These are phyloP conservation scores for Cerastis leucographa DNA, from an alignment of 2,888 invertebrate genomes.

Conservation along the genomic window DNA sequence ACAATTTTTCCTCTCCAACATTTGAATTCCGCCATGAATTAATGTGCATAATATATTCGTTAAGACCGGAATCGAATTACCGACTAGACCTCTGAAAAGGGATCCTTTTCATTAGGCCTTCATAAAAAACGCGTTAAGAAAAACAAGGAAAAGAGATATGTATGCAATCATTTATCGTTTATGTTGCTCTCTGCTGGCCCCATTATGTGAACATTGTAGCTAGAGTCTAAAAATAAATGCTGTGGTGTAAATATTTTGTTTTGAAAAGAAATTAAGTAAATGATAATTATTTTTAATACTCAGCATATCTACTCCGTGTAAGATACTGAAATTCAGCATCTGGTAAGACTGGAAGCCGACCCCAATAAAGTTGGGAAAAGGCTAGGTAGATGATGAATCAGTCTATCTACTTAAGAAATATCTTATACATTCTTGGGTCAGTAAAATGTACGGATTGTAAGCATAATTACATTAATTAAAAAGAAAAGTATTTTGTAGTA, in stretches of 20 bases:
- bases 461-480: not conserved
- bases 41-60: conserved; percentile 40
- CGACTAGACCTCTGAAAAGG: conserved; percentile 30
- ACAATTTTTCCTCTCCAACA: not conserved
- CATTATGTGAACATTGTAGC: conserved; percentile 33
- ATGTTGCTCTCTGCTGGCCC: conserved; percentile 35
- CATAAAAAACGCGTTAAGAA: conserved; percentile 62
- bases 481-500: not conserved
- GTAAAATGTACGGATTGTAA: not conserved
- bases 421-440: not conserved
- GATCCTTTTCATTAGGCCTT: conserved; percentile 49
- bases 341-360: too few relatives aligned
- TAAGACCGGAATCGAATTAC: conserved; percentile 32
- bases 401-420: not conserved
- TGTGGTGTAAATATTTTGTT: conserved; percentile 20
- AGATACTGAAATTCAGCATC: too few relatives aligned
- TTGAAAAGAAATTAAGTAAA: not conserved
- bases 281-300: not conserved
- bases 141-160: conserved; percentile 60
- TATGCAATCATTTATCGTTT: conserved; percentile 57
- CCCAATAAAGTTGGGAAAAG: too few relatives aligned
- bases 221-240: conserved; percentile 28
- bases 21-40: conserved; percentile 16
- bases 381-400: too few relatives aligned
- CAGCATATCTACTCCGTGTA: too few relatives aligned